Conservation (phyloP, 37 sponge, comb jelly and placozoan genomes). For the Theonella swinhoei region DNA sequence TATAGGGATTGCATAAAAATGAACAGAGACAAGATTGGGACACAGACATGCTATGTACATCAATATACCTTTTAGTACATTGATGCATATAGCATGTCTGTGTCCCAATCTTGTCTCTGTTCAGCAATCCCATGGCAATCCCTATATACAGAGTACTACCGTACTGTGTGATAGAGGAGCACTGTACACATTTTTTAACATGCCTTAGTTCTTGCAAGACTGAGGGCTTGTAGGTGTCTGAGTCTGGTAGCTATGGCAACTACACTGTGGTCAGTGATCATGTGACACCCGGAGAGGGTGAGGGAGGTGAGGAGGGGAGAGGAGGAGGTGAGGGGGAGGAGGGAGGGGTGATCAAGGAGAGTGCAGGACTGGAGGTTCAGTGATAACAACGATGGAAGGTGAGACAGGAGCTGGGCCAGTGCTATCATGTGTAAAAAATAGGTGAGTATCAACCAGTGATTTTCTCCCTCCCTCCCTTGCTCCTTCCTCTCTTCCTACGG, state of each 20-base stretch:
- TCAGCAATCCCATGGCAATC: no score
- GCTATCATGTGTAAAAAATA: constrained; percentile 1
- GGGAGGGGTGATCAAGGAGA: constrained; percentile 41
- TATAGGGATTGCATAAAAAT: no score
- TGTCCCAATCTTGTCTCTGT: no score
- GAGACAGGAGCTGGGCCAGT: not conserved
- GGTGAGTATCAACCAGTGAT: constrained; percentile 7
- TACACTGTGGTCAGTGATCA: constrained; percentile 38
- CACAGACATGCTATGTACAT: no score
- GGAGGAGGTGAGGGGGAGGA: constrained; percentile 7
- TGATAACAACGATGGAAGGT: not conserved
- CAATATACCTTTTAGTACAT: no score
- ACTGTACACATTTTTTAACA: not conserved
- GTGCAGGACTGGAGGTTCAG: constrained; percentile 46
- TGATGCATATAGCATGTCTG: no score
- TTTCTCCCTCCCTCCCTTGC: no score
- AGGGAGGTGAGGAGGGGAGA: constrained; percentile 41
- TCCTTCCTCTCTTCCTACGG: no score
- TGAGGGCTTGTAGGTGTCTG: constrained; percentile 30
- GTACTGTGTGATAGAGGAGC: not conserved
- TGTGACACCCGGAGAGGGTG: constrained; percentile 48
- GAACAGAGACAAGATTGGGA: no score
- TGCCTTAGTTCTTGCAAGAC: constrained; percentile 55
- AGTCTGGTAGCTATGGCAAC: constrained; percentile 19
- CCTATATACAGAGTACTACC: not conserved